Evolutionary conservation across 2,797 vertebrate species (phyloP), one percentile per base, ranked within the genome.

Genomic region (Anableps anableps): DNA sequence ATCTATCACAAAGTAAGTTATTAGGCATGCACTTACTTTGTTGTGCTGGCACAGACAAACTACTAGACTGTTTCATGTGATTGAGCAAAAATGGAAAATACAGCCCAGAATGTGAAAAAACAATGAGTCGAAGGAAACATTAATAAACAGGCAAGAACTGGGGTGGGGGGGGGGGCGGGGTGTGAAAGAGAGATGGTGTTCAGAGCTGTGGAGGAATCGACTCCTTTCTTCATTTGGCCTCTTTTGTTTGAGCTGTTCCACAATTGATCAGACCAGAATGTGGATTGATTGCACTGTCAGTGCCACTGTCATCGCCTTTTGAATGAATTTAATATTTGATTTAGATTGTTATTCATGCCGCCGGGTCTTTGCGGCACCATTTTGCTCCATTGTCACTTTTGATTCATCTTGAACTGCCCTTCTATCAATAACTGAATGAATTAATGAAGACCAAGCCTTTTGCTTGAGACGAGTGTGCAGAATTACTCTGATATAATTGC

Each of bases 271-370:
- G 79, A 74, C 66, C 75, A 34, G 82, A 90, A 94, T 85, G 77
- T 87, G 89, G 91, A 95, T 88, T 87, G 93, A 95, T 94, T 80
- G 80, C 81, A 29, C 79, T 80, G 88, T 92, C 91, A 80, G 26
- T 43, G 78, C 73, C 79, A 38, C 68, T 68, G 89, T 93, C 91
- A 90, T 93, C 82, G 47, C 60, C 68, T 78, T 89, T 88, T 85
- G 87, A 89, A 93, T 85, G 60, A 91, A 91, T 93, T 93, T 93
- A 87, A 92, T 88, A 91, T 94, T 92, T 87, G 91, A 94, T 92
- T 90, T 78, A 78, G 84, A 89, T 84, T 83, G 88, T 92, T 90
- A 93, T 91, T 94, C 78, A 84, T 82, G 86, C 78, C 84, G 73
- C 66, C 43, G 77, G 85, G 80, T 86, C 82, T 66, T 53, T 62